Base-by-base conservation (phyloP, 2,888 invertebrate species). In the Zaprionus lineosus region DNA sequence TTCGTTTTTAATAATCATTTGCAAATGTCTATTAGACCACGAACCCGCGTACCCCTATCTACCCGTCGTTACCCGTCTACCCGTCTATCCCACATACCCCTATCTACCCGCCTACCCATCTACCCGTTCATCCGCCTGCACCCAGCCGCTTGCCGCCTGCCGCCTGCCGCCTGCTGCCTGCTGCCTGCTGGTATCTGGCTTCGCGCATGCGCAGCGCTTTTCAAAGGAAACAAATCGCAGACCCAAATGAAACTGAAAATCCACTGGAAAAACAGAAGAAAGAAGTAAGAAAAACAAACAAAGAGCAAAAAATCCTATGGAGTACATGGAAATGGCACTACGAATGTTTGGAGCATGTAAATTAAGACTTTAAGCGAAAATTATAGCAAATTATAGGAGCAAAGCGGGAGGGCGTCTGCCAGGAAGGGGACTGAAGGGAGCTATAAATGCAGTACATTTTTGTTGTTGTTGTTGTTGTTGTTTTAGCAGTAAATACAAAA, bases 1-100 rank as follows among this genome's bases (percentile, higher is more conserved):
- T 83, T 81, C 81, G 77, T 81, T 81, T 79, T 81, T 82, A 82
- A 73, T 81, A 78, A 84, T 67, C 61, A 73, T 74, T 78, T 67
- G 75, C 74, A 76, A 81, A 76, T 81, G 72, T 72, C 75, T 74
- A 84, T 77, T 69, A 69, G 39, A 47, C 55, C 56, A 26, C 33
- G 40, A 52, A 48, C 66, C 47, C 19, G 9, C 8, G 11, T 8
- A 33, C 28, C 24, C 18, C 39, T n/a, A n/a, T n/a, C n/a, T n/a
- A n/a, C n/a, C n/a, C n/a, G n/a, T n/a, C n/a, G n/a, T 16, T 12
- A n/a, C n/a, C 12, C 28, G 9, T 33, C 2, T 21, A n/a, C 3
- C 6, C 6, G 18, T 6, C 21, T 40, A 6, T 18, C 37, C 34
- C 37, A 21, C 24, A 18, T 34, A 12, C 12, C 11, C n/a, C 12